Evolutionary conservation across 2,888 invertebrate species (phyloP).

Genomic region (Ptilodon capucinus): DNA sequence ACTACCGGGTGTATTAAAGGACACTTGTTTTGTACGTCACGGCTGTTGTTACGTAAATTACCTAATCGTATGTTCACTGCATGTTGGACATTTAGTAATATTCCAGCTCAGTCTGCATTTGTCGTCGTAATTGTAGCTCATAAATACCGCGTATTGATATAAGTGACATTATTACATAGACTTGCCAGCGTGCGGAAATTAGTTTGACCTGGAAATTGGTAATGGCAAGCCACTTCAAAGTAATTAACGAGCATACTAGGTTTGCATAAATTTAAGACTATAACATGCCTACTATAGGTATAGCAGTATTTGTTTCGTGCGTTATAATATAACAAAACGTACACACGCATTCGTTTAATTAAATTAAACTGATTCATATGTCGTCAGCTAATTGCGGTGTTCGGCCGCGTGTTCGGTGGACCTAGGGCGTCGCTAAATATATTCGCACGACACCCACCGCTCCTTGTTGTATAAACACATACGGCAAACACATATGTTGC

Average conservation of each 20-base stretch:
- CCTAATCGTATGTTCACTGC: background rate
- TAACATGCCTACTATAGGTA: constrained; percentile 13
- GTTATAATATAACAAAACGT: constrained; percentile 27
- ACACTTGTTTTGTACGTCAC: constrained; percentile 14
- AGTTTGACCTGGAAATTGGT: constrained; percentile 13
- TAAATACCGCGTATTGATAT: background rate
- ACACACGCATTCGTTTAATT: constrained; percentile 53
- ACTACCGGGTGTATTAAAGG: constrained; percentile 17
- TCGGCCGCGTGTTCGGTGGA: constrained; percentile 33
- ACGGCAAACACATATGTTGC: constrained; percentile 51
- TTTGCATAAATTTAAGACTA: constrained; percentile 18
- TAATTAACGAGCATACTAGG: constrained; percentile 10
- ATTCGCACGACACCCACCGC: constrained; percentile 60
- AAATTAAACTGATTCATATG: constrained; percentile 56
- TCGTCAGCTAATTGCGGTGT: constrained; percentile 45
- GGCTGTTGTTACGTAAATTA: constrained; percentile 17
- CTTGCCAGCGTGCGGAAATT: constrained; percentile 10
- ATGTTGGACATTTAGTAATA: background rate
- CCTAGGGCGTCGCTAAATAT: constrained; percentile 56
- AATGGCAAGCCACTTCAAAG: constrained; percentile 13
- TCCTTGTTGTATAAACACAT: constrained; percentile 40
- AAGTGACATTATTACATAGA: constrained; percentile 7
- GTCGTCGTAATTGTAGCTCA: background rate
- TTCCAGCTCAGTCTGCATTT: background rate
- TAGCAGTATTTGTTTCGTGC: constrained; percentile 13